Evolutionary conservation across 1,140 invertebrate species (phyloP), one percentile per base, ranked within the genome.

Genomic region (Papilio xuthus): DNA sequence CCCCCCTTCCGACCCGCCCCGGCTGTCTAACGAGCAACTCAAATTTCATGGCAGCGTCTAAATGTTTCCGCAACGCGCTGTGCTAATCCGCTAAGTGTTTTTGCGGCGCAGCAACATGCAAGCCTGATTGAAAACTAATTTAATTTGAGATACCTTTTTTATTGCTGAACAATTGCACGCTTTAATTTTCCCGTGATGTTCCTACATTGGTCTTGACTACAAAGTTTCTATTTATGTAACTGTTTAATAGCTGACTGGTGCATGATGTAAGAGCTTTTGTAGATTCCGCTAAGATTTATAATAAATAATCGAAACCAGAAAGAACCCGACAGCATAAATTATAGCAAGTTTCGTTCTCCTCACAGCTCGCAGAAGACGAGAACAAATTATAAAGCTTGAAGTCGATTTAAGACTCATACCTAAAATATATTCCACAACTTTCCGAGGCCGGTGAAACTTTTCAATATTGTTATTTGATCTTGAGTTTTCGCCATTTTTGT

Each of bases 81-180:
- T 8, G 60, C 60, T 67, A 26, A 67, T 67, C 60, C 60, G 26
- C 60, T 67, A 67, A 67, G 60, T 67, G 60, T 67, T 67, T 28
- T 67, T 28, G 60, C 15, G 60, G 60, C 13, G 26, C 60, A 26
- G 26, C 60, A 67, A 67, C 60, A 67, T 67, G 60, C 60, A 67
- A 67, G 20, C 60, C 60, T 67, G 13, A 67, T 67, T 67, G 60
- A 67, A 67, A 67, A 67, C 60, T 67, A 67, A 67, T 67, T 67
- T 67, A 67, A 67, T 67, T 67, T 28, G 4, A 67, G 26, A 32
- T 28, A 28, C 23, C 53, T 60, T 60, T 67, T 60, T 60, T 67
- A 10, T 20, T 26, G 10, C 23, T 10, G 60, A 15, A 6, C 4
- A 50, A 6, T 50, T 50, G 47, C 47, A 18, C n/a, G 26, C 2